Base-by-base conservation (phyloP, 1,140 invertebrate genomes). In the Drosophila persimilis region DNA sequence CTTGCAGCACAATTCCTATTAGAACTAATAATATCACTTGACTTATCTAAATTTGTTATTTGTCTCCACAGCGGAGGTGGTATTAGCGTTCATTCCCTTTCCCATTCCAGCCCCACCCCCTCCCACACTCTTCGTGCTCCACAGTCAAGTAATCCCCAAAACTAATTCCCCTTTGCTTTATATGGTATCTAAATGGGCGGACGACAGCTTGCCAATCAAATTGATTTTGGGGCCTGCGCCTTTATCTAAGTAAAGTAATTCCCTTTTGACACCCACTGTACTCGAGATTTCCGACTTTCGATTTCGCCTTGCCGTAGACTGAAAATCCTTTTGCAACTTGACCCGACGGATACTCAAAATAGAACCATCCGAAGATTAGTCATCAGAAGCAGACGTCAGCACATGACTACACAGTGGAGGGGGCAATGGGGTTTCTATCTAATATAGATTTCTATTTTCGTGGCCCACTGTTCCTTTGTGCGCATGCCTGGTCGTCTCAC, bases 151-250 rank as follows among this genome's bases (percentile, higher is more conserved):
- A 84, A 84, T 77, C 48, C 73, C 63, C 39, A n/a, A 22, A 43
- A 46, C 52, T 73, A 86, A 86, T 85, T 66, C 80, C 63, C 46
- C 5, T 41, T 5, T 26, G 62, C 55, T 45, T 85, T 64, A 73
- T 62, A 60, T 47, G 56, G 56, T 62, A 80, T 86, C 73, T 77
- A 74, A 65, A 86, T 77, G 57, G 77, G 51, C 53, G 64, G 56
- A 39, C 35, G 65, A 85, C 81, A 85, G 83, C 58, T 88, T 85
- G 81, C 81, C 81, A 85, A 85, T 85, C 81, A 85, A 85, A 57
- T 77, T 86, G 83, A 88, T 86, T 35, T 57, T 44, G 46, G 31
- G 41, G 20, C 45, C 67, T 41, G 6, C n/a, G 44, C 44, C 41
- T 55, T 67, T 69, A 69, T 67, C 65, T 41, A 55, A 77, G 17